Conservation (phyloP, 2,888 invertebrate genomes). For the Pterostichus niger region DNA sequence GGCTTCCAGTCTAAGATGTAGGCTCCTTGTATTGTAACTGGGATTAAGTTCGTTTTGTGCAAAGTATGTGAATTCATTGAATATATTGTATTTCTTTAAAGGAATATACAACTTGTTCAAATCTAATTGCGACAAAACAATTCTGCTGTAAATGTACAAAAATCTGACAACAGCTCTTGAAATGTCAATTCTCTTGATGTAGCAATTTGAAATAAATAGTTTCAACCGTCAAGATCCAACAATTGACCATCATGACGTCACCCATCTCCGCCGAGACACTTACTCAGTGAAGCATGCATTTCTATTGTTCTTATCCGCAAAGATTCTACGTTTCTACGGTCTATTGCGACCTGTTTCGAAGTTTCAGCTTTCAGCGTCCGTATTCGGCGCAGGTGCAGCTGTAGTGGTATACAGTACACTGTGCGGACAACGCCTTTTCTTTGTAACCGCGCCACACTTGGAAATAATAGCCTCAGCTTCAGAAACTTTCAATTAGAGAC, state of each 20-base stretch:
- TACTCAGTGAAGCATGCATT: constrained; percentile 24
- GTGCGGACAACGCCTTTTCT: constrained; percentile 39
- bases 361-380: constrained; percentile 6
- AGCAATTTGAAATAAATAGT: too few relatives aligned
- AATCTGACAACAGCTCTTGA: too few relatives aligned
- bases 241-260: neutral
- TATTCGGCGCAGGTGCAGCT: constrained; percentile 24
- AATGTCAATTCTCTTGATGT: too few relatives aligned
- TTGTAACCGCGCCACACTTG: constrained; percentile 38
- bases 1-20: too few relatives aligned
- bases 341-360: constrained; percentile 31
- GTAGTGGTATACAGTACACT: neutral
- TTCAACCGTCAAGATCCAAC: too few relatives aligned
- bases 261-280: constrained; percentile 38
- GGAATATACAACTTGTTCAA: too few relatives aligned
- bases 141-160: too few relatives aligned
- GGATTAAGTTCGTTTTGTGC: too few relatives aligned
- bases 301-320: constrained; percentile 30
- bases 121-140: too few relatives aligned
- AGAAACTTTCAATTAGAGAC: constrained; percentile 42
- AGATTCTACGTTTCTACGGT: neutral
- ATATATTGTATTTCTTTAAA: too few relatives aligned
- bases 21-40: too few relatives aligned
- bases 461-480: constrained; percentile 42
- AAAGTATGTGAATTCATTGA: too few relatives aligned